A percentile compares a stretch with the other conserved stretches of the same genome.
Conservation (phyloP, 2,113 vertebrate genomes). For the Beaufortia kweichowensis region DNA sequence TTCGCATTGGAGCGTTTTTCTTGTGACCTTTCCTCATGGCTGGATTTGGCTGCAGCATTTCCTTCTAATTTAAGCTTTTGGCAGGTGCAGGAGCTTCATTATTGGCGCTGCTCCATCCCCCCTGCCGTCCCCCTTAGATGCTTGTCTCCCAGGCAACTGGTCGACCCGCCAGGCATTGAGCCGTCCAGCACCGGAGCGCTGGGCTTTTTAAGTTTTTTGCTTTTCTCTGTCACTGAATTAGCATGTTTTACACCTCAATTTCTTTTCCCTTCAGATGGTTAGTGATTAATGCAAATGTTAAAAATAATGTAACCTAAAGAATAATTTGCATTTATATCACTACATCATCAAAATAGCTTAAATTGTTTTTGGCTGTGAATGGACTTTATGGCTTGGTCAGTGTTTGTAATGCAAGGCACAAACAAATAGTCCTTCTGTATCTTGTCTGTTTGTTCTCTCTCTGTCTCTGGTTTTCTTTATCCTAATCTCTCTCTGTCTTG, state of each 20-base stretch:
- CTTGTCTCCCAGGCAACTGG: conserved; percentile 62
- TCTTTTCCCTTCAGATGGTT: too few species aligned
- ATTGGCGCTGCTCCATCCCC: conserved; percentile 40
- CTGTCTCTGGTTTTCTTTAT: neutral
- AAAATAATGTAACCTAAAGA: too few species aligned
- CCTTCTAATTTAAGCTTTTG: conserved; percentile 54
- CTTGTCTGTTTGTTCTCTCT: conserved; percentile 6
- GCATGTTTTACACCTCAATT: conserved; percentile 12
- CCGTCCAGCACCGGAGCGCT: conserved; percentile 20
- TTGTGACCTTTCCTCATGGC: conserved; percentile 49
- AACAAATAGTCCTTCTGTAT: conserved; percentile 8
- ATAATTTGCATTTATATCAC: too few species aligned
- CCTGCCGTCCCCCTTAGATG: conserved; percentile 39
- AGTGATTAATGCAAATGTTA: neutral
- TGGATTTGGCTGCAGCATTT: conserved; percentile 46
- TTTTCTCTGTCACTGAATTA: conserved; percentile 34
- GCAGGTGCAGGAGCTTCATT: conserved; percentile 55
- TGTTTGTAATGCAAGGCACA: neutral
- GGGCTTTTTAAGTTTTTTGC: conserved; percentile 40
- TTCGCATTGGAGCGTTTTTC: conserved; percentile 51
- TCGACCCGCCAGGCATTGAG: conserved; percentile 54
- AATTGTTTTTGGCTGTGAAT: too few species aligned
- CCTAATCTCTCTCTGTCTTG: conserved; percentile 51
- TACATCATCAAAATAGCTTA: too few species aligned
- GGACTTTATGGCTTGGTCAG: conserved; percentile 4